These are phyloP conservation scores for Rosalia funebris DNA, from an alignment of 2,888 invertebrate genomes.

Conservation along the genomic window DNA sequence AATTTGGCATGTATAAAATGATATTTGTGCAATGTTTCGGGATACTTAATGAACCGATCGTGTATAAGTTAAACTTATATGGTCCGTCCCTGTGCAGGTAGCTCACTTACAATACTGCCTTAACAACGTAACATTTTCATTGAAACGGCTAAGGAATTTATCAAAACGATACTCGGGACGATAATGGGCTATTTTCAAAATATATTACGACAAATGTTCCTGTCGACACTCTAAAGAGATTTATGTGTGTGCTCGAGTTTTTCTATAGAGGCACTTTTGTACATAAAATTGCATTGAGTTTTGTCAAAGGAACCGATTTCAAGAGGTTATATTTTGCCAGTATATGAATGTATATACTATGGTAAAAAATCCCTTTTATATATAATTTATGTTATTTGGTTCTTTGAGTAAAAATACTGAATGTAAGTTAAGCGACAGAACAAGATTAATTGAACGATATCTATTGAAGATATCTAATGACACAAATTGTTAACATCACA, in stretches of 20 bases:
- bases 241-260: constrained; percentile 49
- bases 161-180: constrained; percentile 55
- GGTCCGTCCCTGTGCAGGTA: constrained; percentile 27
- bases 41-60: no score
- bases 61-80: no score
- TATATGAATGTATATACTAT: constrained; percentile 35
- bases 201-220: constrained; percentile 51
- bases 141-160: constrained; percentile 42
- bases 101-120: constrained; percentile 28
- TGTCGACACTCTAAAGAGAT: constrained; percentile 52
- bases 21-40: no score
- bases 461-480: no score
- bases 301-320: constrained; percentile 43
- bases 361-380: constrained; percentile 21
- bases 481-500: no score
- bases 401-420: constrained; percentile 30
- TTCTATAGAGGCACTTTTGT: constrained; percentile 50
- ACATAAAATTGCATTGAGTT: constrained; percentile 49
- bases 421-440: constrained; percentile 17
- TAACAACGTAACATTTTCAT: constrained; percentile 37
- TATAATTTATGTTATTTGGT: constrained; percentile 38
- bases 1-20: no score
- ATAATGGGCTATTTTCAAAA: constrained; percentile 53
- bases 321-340: constrained; percentile 21
- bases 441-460: constrained; percentile 11